Base-by-base conservation (phyloP, 2,113 vertebrate genomes). In the Dromaius novaehollandiae region DNA sequence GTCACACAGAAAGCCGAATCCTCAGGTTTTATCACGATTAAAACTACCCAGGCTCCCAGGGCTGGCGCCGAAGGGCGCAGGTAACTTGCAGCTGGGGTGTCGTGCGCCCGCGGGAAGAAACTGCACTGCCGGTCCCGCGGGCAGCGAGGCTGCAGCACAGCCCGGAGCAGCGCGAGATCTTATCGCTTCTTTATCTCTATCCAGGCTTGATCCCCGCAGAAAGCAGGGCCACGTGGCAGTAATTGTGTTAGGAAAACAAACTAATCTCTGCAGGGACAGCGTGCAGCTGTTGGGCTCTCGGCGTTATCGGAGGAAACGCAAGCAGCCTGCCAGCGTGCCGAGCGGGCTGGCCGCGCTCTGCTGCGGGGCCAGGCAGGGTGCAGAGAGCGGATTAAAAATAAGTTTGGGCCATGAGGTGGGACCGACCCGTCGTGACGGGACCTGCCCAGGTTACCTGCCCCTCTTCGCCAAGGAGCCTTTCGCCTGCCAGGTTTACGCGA, bases 191-290 rank as follows among this genome's bases (percentile, higher is more conserved):
- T 94, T 97, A 92, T 96, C 96, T 94, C 73, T 90, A 81, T 76
- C 53, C 94, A 91, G 95, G 83, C 92, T 53, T 40, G 94, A 94
- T 90, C 82, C 94, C 32, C 3, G 73, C 90, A 90, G 56, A 94
- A 88, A 92, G 88, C 71, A 26, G 85, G 83, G 95, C 95, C 96
- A 97, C 95, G 91, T 96, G 97, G 97, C 97, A 74, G 93, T 95
- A 96, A 97, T 95, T 96, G 97, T 79, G 90, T 94, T 96, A 97
- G 94, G 86, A 97, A 97, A 97, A 97, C 96, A 97, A 97, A 97
- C 95, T 92, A 93, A 96, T 95, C 96, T 97, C 96, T 11, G 3
- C 73, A 92, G 97, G 95, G 96, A 97, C 91, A 91, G 75, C 89
- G 93, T 92, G 91, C 97, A 95, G 95, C 96, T 97, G 96, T 86